These are phyloP conservation scores for Chesias legatella DNA, from an alignment of 2,888 invertebrate species.

Conservation along the genomic window DNA sequence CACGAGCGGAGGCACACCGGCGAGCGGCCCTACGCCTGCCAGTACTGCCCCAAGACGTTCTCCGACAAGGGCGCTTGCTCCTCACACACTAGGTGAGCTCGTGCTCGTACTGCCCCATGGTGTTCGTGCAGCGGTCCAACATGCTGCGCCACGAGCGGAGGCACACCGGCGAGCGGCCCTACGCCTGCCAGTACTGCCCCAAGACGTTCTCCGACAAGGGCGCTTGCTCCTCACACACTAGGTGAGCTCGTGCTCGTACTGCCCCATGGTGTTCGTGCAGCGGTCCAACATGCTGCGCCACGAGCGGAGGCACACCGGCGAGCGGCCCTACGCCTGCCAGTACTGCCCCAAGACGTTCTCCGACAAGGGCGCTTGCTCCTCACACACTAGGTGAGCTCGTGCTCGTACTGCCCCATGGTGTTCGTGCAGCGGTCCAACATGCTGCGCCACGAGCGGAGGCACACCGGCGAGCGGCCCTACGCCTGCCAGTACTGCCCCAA, in stretches of 20 bases:
- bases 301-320: constrained; percentile 55
- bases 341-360: constrained; percentile 75
- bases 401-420: too few species aligned
- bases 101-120: too few species aligned
- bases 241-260: constrained; percentile 45
- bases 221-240: constrained; percentile 72
- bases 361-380: constrained; percentile 78
- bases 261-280: too few species aligned
- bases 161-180: constrained; percentile 61
- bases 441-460: constrained; percentile 69
- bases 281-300: constrained; percentile 79
- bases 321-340: constrained; percentile 70
- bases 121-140: constrained; percentile 79
- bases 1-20: constrained; percentile 81
- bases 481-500: constrained; percentile 73
- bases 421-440: constrained; percentile 80
- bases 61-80: constrained; percentile 81
- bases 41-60: constrained; percentile 75
- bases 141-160: constrained; percentile 74
- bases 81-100: constrained; percentile 67
- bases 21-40: constrained; percentile 78
- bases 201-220: constrained; percentile 79
- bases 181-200: constrained; percentile 69
- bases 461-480: constrained; percentile 63
- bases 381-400: constrained; percentile 70